phyloP scores from a whole-genome alignment of 2,797 vertebrate species.

The Cossypha niveicapilla region DNA sequence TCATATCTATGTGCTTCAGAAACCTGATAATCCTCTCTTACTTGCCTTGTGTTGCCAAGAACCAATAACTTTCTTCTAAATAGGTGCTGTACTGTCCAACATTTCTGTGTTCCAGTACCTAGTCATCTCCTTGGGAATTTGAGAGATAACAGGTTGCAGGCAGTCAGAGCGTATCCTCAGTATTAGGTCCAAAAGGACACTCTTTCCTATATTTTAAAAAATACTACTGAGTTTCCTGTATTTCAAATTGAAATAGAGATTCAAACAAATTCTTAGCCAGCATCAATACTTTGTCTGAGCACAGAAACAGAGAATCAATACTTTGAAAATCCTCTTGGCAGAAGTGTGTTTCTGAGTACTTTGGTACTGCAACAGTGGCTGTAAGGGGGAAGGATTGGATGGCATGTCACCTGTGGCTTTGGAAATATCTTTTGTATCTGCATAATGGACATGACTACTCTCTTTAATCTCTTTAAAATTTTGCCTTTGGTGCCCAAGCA shows the following conservation, averaged over 20 bases:
- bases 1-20: background rate
- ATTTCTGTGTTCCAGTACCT: background rate
- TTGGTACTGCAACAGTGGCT: background rate
- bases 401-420: background rate
- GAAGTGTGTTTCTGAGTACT: background rate
- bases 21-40: background rate
- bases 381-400: background rate
- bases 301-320: background rate
- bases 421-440: background rate
- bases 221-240: background rate
- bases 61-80: background rate
- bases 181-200: background rate
- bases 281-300: background rate
- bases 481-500: background rate
- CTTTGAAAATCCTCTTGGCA: background rate
- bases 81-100: background rate
- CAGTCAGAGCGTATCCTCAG: background rate
- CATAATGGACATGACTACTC: background rate
- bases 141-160: background rate
- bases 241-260: background rate
- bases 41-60: background rate
- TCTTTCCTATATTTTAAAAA: background rate
- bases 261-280: background rate
- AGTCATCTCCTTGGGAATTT: background rate
- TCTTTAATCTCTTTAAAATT: background rate